phyloP scores from a whole-genome alignment of 2,888 invertebrate genomes.

The Hemistola chrysoprasaria region DNA sequence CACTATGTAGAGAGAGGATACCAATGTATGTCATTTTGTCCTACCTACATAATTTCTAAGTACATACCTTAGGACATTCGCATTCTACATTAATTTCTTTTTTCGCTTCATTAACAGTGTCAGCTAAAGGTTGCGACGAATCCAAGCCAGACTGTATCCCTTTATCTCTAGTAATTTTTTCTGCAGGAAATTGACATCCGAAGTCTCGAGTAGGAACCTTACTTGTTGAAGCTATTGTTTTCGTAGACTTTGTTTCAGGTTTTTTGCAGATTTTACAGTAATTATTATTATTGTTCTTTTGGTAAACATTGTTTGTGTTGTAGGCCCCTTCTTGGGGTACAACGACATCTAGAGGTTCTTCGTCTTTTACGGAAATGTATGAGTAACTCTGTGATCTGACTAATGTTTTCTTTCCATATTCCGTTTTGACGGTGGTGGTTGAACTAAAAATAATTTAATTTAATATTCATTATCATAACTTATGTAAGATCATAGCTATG shows the following conservation, averaged over 20 bases:
- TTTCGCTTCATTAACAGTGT: too few species aligned
- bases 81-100: too few species aligned
- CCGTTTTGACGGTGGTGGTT: slow-evolving; percentile 11
- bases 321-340: neutral
- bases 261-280: too few species aligned
- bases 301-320: neutral
- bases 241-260: neutral
- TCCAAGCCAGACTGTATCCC: slow-evolving; percentile 20
- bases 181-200: slow-evolving; percentile 28
- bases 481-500: too few species aligned
- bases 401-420: slow-evolving; percentile 4
- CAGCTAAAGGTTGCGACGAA: too few species aligned
- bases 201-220: slow-evolving; percentile 1
- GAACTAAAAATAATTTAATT: too few species aligned
- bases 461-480: too few species aligned
- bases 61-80: too few species aligned
- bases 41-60: too few species aligned
- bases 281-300: too few species aligned
- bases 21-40: too few species aligned
- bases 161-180: slow-evolving; percentile 16
- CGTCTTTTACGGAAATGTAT: neutral
- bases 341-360: neutral
- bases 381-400: slow-evolving; percentile 21
- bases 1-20: too few species aligned
- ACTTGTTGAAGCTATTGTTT: neutral